Evolutionary conservation across 2,888 invertebrate species (phyloP).

Genomic region (Odontomyia ornata): DNA sequence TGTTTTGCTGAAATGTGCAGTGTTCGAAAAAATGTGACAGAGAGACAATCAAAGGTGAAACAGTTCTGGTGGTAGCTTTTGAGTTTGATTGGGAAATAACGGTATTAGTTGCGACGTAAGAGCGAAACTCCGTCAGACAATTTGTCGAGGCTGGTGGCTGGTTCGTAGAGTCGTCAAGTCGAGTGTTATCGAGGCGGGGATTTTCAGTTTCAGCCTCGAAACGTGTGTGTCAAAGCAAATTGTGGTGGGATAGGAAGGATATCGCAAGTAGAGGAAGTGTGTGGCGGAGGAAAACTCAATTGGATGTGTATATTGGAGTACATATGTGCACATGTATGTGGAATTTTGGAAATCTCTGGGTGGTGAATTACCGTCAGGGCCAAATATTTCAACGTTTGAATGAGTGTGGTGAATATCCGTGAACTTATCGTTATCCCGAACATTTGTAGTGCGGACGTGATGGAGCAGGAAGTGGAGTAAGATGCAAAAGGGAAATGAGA

Average conservation of each 20-base stretch:
- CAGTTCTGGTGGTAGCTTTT: neutral
- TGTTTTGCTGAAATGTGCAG: neutral
- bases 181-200: constrained; percentile 29
- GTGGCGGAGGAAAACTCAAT: neutral
- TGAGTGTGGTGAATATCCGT: constrained; percentile 27
- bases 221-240: constrained; percentile 24
- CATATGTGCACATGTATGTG: neutral
- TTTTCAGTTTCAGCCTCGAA: constrained; percentile 11
- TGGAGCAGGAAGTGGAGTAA: neutral
- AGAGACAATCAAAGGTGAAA: neutral
- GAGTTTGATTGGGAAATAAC: neutral
- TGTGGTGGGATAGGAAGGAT: neutral
- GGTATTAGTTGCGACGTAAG: neutral
- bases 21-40: neutral
- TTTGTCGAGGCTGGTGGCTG: no score
- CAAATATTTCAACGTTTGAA: constrained; percentile 6
- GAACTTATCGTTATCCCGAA: constrained; percentile 7
- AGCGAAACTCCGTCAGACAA: neutral
- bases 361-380: constrained; percentile 15
- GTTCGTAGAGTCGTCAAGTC: neutral
- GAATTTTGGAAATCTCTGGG: neutral
- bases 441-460: neutral
- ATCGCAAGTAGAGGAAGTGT: neutral
- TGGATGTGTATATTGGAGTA: neutral
- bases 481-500: neutral